Evolutionary conservation across 2,888 invertebrate species (phyloP).

Genomic region (Drosophila koepferae): DNA sequence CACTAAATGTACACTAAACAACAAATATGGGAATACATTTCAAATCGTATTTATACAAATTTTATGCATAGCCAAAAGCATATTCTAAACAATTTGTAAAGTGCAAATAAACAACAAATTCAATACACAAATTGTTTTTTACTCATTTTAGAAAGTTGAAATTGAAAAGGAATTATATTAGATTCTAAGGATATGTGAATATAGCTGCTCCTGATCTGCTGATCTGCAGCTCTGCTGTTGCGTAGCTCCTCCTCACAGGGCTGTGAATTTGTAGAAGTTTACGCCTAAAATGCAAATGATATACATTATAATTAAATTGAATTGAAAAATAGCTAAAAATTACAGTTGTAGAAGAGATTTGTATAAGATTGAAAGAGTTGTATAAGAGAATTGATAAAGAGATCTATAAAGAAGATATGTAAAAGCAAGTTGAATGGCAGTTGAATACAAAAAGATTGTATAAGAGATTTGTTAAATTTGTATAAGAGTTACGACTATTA

Average conservation of each 20-base stretch:
- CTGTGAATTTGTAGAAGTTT: slow-evolving; percentile 78
- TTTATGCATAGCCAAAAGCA: slow-evolving; percentile 34
- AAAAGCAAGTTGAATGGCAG: neutral
- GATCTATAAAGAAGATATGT: neutral
- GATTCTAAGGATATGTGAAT: slow-evolving; percentile 1
- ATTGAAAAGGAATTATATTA: neutral
- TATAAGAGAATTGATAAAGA: neutral
- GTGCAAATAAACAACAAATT: slow-evolving; percentile 50
- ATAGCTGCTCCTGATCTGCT: neutral
- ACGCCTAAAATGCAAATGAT: slow-evolving; percentile 60
- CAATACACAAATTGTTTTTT: slow-evolving; percentile 1
- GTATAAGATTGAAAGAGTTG: neutral
- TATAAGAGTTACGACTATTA: neutral
- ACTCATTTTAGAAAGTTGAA: neutral
- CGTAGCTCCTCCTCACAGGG: slow-evolving; percentile 34
- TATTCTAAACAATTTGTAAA: slow-evolving; percentile 44
- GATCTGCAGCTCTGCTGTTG: slow-evolving; percentile 1
- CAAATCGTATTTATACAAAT: slow-evolving; percentile 44
- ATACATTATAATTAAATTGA: no score
- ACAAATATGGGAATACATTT: slow-evolving; percentile 3
- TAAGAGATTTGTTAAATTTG: neutral
- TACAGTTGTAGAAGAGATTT: neutral
- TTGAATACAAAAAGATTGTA: neutral
- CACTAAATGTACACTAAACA: slow-evolving; percentile 57
- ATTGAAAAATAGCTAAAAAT: neutral